phyloP scores from a whole-genome alignment of 2,113 vertebrate genomes.

The Macheiramphus alcinus region DNA sequence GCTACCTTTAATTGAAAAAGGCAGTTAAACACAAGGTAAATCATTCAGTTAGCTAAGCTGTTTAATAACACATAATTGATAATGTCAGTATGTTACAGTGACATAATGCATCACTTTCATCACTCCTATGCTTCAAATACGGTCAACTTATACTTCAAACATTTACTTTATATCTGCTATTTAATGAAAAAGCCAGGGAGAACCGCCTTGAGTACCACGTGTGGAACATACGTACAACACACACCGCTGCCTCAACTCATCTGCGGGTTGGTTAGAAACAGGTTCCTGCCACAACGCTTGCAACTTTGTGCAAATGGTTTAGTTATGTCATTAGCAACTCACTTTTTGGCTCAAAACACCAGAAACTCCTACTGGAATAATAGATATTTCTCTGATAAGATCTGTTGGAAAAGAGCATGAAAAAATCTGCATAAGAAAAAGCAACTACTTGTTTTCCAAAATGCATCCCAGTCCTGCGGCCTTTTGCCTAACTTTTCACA shows the following conservation, averaged over 20 bases:
- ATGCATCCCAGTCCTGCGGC: background rate
- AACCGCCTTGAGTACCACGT: background rate
- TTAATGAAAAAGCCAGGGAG: conserved; percentile 16
- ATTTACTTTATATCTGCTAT: conserved; percentile 28
- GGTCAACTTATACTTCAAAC: conserved; percentile 19
- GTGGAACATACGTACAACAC: background rate
- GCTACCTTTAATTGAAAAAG: conserved; percentile 74
- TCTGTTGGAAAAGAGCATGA: background rate
- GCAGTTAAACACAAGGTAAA: conserved; percentile 74
- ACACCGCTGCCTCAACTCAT: background rate
- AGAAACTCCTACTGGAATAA: background rate
- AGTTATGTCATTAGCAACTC: background rate
- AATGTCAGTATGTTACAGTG: conserved; percentile 56
- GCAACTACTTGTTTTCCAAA: background rate
- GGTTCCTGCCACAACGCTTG: background rate
- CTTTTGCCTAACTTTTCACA: background rate
- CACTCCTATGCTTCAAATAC: conserved; percentile 36
- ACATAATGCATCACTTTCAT: conserved; percentile 67
- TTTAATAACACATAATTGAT: conserved; percentile 74
- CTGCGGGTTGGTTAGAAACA: background rate
- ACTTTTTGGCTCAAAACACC: background rate
- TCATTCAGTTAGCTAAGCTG: conserved; percentile 67
- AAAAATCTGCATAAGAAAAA: background rate
- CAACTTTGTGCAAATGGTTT: background rate
- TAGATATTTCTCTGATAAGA: background rate